phyloP scores from a whole-genome alignment of 2,888 invertebrate genomes.

The Amphimallon solstitiale region DNA sequence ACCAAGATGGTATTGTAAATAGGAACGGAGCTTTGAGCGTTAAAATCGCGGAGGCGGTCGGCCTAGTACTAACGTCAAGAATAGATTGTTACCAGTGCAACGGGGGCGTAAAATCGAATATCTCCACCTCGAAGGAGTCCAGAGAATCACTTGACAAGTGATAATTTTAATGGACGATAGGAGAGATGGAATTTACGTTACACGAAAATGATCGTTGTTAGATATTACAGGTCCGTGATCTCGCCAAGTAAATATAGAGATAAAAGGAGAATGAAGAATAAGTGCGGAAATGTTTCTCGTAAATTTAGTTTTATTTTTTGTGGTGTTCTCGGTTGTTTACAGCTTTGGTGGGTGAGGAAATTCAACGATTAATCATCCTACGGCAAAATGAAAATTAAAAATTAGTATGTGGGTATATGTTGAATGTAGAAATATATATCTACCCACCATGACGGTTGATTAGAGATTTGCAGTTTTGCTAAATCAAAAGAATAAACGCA shows the following conservation, averaged over 20 bases:
- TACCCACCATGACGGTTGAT: too few species aligned
- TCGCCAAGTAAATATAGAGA: too few species aligned
- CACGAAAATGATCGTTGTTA: background rate
- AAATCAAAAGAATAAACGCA: too few species aligned
- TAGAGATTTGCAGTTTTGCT: too few species aligned
- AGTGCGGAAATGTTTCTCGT: slow-evolving; percentile 3
- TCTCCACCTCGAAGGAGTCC: background rate
- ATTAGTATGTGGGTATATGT: slow-evolving; percentile 8
- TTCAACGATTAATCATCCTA: slow-evolving; percentile 11
- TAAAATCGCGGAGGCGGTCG: slow-evolving; percentile 23
- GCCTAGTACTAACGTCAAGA: background rate
- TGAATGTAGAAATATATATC: too few species aligned
- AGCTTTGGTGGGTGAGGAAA: background rate
- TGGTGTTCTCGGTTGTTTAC: too few species aligned
- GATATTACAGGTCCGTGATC: background rate
- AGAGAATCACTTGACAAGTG: slow-evolving; percentile 8
- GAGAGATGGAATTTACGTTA: slow-evolving; percentile 13
- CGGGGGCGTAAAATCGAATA: slow-evolving; percentile 24
- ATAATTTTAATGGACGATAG: slow-evolving; percentile 24
- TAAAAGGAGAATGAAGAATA: background rate
- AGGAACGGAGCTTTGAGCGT: slow-evolving; percentile 23
- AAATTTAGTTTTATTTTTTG: background rate
- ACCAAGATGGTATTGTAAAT: background rate
- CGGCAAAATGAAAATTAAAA: background rate
- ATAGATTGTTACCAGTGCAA: slow-evolving; percentile 19